Evolutionary conservation across 2,113 vertebrate genomes (phyloP), one percentile per base, ranked within the genome.

Genomic region (Heteronetta atricapilla): DNA sequence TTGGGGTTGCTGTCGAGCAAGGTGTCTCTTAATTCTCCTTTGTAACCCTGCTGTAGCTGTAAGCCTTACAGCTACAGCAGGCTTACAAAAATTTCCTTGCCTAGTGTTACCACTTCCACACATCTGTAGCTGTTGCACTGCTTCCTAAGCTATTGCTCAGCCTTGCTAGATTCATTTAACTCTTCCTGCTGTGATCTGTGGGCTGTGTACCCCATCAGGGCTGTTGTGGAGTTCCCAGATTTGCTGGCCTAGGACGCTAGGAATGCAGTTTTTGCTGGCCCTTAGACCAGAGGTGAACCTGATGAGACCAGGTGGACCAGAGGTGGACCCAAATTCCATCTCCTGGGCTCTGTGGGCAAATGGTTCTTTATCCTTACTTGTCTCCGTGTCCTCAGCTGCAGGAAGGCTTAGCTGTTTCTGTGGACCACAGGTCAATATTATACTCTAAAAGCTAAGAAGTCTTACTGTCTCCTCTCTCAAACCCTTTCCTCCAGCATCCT

Each of bases 341-440:
- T 74, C 53, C 50, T 8, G 3, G 31, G 58, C 42, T 82, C 44
- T 2, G 0, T 34, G 64, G 38, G 23, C 34, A 31, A 23, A n/a
- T 2, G 1, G 48, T 40, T 69, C 10, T 84, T 79, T 75, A 58
- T 76, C 20, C 22, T 84, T 25, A 5, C 66, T 76, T 75, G 48
- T 72, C 19, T 93, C 64, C 1, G 1, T 52, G 68, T 44, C 38
- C 76, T 91, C 86, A 90, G 58, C 50, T 84, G 86, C 69, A 93
- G 67, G 88, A 91, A 58, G 58, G 55, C 44, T 96, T 86, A 82
- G 66, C 50, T 16, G 6, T 64, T 88, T 69, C 90, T 85, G 64
- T n/a, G 59, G 86, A 69, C n/a, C 72, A 68, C 62, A 88, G 56
- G 84, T 96, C 88, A 66, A 66, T 95, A 84, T 72, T 60, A 23